Evolutionary conservation across 2,113 vertebrate species (phyloP).

Genomic region (Hiodon alosoides): DNA sequence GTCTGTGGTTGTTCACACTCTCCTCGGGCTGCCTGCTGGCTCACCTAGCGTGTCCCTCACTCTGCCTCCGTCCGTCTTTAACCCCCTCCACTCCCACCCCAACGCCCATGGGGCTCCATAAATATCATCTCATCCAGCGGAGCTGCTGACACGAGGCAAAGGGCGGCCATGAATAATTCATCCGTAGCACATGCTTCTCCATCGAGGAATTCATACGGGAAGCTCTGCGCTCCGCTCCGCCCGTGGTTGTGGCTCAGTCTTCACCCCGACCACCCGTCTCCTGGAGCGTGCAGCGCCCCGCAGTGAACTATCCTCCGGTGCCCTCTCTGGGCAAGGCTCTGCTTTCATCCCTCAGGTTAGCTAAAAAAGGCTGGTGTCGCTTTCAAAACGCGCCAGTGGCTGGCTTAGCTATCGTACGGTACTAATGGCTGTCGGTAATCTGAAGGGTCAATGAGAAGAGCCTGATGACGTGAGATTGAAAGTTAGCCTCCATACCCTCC

Average conservation of each 20-base stretch:
- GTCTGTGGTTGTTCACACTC: neutral
- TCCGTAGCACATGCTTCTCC: constrained; percentile 47
- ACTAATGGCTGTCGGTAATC: too few relatives aligned
- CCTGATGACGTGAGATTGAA: too few relatives aligned
- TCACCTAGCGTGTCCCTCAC: constrained; percentile 36
- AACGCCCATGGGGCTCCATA: constrained; percentile 68
- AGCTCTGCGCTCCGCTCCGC: neutral
- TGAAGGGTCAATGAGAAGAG: too few relatives aligned
- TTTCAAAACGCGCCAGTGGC: too few relatives aligned
- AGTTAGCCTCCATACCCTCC: too few relatives aligned
- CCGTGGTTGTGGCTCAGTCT: constrained; percentile 12
- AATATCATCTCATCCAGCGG: constrained; percentile 71
- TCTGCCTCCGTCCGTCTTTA: constrained; percentile 33
- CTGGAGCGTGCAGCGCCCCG: constrained; percentile 47
- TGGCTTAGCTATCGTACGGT: too few relatives aligned
- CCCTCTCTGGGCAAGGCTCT: neutral
- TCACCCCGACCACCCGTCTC: constrained; percentile 32
- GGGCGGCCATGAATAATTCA: constrained; percentile 71
- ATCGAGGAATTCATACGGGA: constrained; percentile 50
- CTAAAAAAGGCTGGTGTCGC: too few relatives aligned
- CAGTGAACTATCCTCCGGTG: constrained; percentile 33
- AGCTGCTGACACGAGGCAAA: constrained; percentile 68
- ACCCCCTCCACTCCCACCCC: constrained; percentile 34
- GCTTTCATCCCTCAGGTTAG: too few relatives aligned
- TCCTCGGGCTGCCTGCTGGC: constrained; percentile 8